Conservation (phyloP, 1,140 invertebrate species). For the Neuroterus valhalla region DNA sequence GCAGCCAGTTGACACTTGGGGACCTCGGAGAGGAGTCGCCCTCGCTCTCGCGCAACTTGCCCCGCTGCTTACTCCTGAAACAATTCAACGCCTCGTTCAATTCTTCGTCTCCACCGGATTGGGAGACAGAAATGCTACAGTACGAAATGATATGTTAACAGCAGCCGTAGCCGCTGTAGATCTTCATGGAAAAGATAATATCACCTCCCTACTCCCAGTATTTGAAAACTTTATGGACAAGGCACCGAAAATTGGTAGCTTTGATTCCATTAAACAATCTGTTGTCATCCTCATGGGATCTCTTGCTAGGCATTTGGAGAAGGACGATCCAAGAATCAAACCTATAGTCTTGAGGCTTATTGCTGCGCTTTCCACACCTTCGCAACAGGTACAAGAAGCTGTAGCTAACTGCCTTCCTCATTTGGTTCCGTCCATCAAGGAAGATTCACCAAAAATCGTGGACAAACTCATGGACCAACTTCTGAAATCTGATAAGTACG, state of each 20-base stretch:
- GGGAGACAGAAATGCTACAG: conserved; percentile 88
- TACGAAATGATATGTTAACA: conserved; percentile 92
- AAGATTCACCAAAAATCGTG: conserved; percentile 91
- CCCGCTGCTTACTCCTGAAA: conserved; percentile 80
- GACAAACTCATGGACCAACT: conserved; percentile 91
- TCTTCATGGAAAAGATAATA: conserved; percentile 89
- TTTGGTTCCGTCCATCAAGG: conserved; percentile 92
- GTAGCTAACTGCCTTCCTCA: conserved; percentile 97
- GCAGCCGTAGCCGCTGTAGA: conserved; percentile 95
- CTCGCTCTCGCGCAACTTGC: conserved; percentile 86
- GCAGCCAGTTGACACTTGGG: conserved; percentile 91
- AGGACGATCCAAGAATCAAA: conserved; percentile 89
- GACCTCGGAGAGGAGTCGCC: conserved; percentile 90
- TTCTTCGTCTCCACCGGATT: conserved; percentile 93
- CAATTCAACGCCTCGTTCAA: conserved; percentile 83
- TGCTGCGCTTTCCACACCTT: conserved; percentile 94
- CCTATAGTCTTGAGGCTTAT: conserved; percentile 95
- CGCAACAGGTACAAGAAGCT: conserved; percentile 97
- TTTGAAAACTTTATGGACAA: conserved; percentile 94
- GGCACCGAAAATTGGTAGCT: conserved; percentile 91
- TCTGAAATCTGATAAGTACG: conserved; percentile 95
- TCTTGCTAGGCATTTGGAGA: conserved; percentile 94
- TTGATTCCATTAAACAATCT: conserved; percentile 94
- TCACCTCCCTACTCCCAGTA: conserved; percentile 83
- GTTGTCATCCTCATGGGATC: conserved; percentile 98